phyloP scores from a whole-genome alignment of 1,140 invertebrate genomes.

The Andrena cerasifolii region DNA sequence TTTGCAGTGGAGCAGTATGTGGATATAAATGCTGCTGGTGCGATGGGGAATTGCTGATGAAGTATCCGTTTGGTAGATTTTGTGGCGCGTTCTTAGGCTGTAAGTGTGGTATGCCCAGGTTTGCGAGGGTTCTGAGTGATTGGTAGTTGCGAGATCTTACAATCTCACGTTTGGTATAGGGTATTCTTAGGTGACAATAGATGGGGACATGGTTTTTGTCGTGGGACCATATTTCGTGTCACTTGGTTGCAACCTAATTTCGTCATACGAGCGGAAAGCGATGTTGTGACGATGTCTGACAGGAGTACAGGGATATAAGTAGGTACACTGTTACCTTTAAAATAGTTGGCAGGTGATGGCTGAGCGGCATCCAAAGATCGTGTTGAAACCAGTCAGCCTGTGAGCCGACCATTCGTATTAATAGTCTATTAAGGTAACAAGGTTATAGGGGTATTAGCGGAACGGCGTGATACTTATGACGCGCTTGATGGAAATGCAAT shows the following conservation, averaged over 20 bases:
- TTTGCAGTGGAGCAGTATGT: too few species aligned
- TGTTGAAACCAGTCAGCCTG: constrained; percentile 45
- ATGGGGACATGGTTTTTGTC: too few species aligned
- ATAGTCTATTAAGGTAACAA: constrained; percentile 57
- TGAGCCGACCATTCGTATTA: constrained; percentile 45
- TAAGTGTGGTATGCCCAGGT: too few species aligned
- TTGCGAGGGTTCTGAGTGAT: too few species aligned
- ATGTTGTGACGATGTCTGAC: constrained; percentile 4
- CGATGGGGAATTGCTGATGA: too few species aligned
- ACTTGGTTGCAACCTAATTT: constrained; percentile 2
- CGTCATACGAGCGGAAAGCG: background rate
- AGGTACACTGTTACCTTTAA: constrained; percentile 34
- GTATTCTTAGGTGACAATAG: too few species aligned
- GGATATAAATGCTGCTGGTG: too few species aligned
- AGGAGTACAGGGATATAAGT: constrained; percentile 29
- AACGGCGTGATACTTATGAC: background rate
- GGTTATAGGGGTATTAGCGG: constrained; percentile 28
- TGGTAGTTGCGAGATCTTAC: too few species aligned
- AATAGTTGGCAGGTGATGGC: constrained; percentile 52
- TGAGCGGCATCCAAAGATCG: constrained; percentile 50
- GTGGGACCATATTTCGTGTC: background rate
- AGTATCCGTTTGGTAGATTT: too few species aligned
- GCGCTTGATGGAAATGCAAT: background rate
- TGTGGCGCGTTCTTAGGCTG: too few species aligned
- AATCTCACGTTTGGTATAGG: too few species aligned